These are phyloP conservation scores for Trissolcus basalis DNA, from an alignment of 1,140 invertebrate genomes.

Conservation along the genomic window DNA sequence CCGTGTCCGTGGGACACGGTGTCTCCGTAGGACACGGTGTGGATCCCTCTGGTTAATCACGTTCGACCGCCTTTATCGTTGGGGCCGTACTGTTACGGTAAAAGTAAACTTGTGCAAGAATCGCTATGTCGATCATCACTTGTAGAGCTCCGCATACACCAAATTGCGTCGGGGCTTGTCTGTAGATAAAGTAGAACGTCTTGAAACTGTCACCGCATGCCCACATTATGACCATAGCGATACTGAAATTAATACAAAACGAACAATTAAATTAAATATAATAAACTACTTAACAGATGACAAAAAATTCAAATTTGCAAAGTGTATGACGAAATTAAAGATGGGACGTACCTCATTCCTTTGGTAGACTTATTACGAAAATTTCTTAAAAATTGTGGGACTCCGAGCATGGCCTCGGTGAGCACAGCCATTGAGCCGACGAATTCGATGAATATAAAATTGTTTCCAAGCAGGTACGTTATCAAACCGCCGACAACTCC, in stretches of 20 bases:
- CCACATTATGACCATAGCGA: constrained; percentile 98
- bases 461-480: constrained; percentile 91
- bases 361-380: constrained; percentile 92
- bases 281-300: too few relatives aligned
- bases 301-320: too few relatives aligned
- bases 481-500: constrained; percentile 87
- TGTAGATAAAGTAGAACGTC: constrained; percentile 95
- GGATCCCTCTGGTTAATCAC: constrained; percentile 15
- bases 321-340: too few relatives aligned
- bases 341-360: constrained; percentile 92
- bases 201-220: constrained; percentile 96
- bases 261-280: too few relatives aligned
- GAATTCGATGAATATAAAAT: constrained; percentile 88
- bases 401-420: constrained; percentile 96
- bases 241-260: constrained; percentile 77
- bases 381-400: constrained; percentile 94
- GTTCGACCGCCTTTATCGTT: constrained; percentile 44
- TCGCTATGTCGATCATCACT: constrained; percentile 89
- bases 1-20: too few relatives aligned
- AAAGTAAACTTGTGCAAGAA: constrained; percentile 86
- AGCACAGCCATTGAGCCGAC: constrained; percentile 96
- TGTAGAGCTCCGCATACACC: constrained; percentile 96
- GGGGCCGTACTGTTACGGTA: constrained; percentile 59
- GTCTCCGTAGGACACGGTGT: too few relatives aligned
- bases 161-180: constrained; percentile 95